These are phyloP conservation scores for Pomacea maculata DNA, from an alignment of 1,140 invertebrate genomes.

Conservation along the genomic window DNA sequence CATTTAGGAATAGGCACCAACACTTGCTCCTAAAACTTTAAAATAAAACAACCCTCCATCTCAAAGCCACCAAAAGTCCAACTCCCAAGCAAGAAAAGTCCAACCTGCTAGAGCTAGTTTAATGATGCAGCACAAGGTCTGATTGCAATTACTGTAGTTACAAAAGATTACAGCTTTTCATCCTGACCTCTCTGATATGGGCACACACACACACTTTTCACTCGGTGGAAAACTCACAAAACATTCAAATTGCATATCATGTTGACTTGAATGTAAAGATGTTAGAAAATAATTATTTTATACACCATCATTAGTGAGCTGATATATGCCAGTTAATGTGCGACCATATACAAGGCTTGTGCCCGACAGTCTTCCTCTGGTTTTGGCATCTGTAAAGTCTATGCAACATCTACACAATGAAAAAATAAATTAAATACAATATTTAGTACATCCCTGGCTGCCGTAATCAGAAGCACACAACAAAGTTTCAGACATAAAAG, in stretches of 20 bases:
- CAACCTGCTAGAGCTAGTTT: no score
- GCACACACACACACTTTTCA: not conserved
- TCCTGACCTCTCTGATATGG: not conserved
- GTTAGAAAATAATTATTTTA: slow-evolving; percentile 13
- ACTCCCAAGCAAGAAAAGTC: no score
- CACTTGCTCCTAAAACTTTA: no score
- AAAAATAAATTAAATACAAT: slow-evolving; percentile 18
- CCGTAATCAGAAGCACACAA: not conserved
- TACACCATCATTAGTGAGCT: slow-evolving; percentile 10
- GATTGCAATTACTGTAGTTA: not conserved
- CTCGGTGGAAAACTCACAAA: not conserved
- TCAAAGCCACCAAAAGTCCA: no score
- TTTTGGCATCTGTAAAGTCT: slow-evolving; percentile 6
- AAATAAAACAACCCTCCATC: no score
- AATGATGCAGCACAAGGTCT: not conserved
- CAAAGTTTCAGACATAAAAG: not conserved
- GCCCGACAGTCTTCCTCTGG: not conserved
- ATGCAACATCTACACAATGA: not conserved
- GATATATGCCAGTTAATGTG: slow-evolving; percentile 4
- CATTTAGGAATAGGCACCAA: no score
- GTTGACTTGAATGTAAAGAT: slow-evolving; percentile 21
- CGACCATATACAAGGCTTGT: not conserved
- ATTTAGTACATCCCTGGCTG: slow-evolving; percentile 11
- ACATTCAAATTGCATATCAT: slow-evolving; percentile 17
- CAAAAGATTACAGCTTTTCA: not conserved